Base-by-base conservation (phyloP, 2,888 invertebrate species). In the Macrosiphum euphorbiae region DNA sequence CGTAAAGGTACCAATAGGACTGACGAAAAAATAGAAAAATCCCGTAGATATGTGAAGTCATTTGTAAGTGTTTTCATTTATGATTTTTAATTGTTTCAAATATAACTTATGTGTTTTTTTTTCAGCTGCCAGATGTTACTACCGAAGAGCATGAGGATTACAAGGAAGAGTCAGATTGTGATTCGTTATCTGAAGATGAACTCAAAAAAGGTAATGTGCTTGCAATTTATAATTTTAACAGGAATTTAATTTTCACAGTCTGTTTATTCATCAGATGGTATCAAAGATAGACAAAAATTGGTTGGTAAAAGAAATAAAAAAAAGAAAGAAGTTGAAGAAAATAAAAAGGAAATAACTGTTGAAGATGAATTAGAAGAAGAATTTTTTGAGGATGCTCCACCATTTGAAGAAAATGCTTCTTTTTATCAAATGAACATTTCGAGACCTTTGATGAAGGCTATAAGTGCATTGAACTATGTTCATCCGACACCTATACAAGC, bases 401-500 rank as follows among this genome's bases (percentile, higher is more conserved):
- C 95, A 1, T 95, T 95, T 55, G 97, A 97, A 94, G 97, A 97
- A 92, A 96, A 97, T 94, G 96, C 97, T 3, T 97, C 98, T 0
- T 98, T 98, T 96, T 98, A 98, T 96, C 98, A 99, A 96, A 99
- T 99, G 99, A 99, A 99, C 96, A 96, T 99, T 50, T 99, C 99
- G 0, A 96, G 99, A 94, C 99, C 99, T 0, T 96, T 99, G 58
- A 96, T 99, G 95, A 99, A 99, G 96, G 98, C 99, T 0, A 97
- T 99, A 86, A 97, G 97, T 1, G 97, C 97, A 3, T 97, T 99
- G 96, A 98, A 98, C 95, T 99, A 98, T 96, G 97, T 98, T 10
- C 98, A 98, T 95, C 99, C 99, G 0, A 99, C 99, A 0, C 99
- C 99, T 0, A 99, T 99, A 95, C 99, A 99, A 96, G 97, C 98